A percentile compares a stretch with the other conserved stretches of the same genome.
These are phyloP conservation scores for Tribolium madens DNA, from an alignment of 1,140 invertebrate species.

Conservation along the genomic window DNA sequence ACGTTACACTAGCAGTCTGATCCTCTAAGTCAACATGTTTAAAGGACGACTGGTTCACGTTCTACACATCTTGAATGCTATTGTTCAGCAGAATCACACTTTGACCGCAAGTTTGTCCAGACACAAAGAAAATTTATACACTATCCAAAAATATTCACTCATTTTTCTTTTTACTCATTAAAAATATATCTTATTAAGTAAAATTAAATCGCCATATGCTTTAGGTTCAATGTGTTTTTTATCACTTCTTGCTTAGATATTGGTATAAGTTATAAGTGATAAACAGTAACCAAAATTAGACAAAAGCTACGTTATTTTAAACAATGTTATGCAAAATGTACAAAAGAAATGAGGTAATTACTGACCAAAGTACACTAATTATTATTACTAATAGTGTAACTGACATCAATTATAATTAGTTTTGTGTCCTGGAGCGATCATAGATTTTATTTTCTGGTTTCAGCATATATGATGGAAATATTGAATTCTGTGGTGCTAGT, in stretches of 20 bases:
- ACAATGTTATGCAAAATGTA: background rate
- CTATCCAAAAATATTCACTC: background rate
- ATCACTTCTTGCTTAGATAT: no score
- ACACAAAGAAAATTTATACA: background rate
- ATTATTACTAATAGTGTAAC: background rate
- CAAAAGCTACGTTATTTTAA: no score
- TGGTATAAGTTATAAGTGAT: background rate
- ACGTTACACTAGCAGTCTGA: slow-evolving; percentile 19
- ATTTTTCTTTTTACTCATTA: background rate
- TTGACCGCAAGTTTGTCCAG: background rate
- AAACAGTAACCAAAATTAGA: background rate
- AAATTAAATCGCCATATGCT: no score
- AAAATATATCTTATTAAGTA: background rate
- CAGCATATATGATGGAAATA: background rate
- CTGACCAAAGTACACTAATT: background rate
- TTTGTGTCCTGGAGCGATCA: background rate
- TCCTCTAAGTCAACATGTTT: slow-evolving; percentile 34
- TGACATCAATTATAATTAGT: background rate
- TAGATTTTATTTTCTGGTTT: background rate
- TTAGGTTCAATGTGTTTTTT: no score
- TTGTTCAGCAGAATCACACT: slow-evolving; percentile 7
- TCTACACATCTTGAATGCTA: slow-evolving; percentile 13
- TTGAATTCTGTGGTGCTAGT: background rate
- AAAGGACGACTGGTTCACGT: slow-evolving; percentile 18
- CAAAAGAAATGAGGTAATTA: background rate